Evolutionary conservation across 2,888 invertebrate species (phyloP), one percentile per base, ranked within the genome.

Genomic region (Cosmia trapezina): DNA sequence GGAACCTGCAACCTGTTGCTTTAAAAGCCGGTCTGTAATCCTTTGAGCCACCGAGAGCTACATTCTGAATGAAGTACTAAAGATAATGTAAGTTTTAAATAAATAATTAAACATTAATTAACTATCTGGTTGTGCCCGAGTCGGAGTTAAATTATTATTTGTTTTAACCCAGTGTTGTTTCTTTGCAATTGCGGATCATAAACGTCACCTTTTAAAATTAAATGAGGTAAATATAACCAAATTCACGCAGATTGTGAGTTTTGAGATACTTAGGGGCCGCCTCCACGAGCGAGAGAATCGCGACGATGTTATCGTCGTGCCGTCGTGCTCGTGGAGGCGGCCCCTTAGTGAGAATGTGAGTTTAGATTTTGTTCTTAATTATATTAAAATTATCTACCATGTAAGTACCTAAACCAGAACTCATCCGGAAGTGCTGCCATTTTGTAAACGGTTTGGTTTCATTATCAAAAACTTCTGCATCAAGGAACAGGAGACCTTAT

Each of bases 401-500:
- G 19, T 62, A 47, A 28, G 28, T 45, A 28, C 28, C 2, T 28
- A 5, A 17, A 28, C 17, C 19, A 37, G 14, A 60, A 60, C 9
- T 17, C 37, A 14, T 41, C 9, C 5, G 8, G 41, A 60, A 22
- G 9, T 3, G 1, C n/a, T 43, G 11, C 6, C n/a, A 61, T 6
- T 60, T 47, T 37, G 37, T 37, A 19, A 45, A 54, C 9, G 1
- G 9, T 19, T 11, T 4, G 11, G 17, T 54, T 70, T 22, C 4
- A 9, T 70, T 28, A 68, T 22, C 37, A 19, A 14, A 43, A 51
- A 47, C n/a, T 49, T 28, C 11, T 49, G 19, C n/a, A 56, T 41
- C 57, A 62, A 78, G 75, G 84, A 86, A 84, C 67, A 85, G 86
- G 84, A 63, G 56, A 61, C 54, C 82, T 87, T 87, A 84, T n/a